Base-by-base conservation (phyloP, 2,888 invertebrate species). In the Drosophila nr. perissopoda region DNA sequence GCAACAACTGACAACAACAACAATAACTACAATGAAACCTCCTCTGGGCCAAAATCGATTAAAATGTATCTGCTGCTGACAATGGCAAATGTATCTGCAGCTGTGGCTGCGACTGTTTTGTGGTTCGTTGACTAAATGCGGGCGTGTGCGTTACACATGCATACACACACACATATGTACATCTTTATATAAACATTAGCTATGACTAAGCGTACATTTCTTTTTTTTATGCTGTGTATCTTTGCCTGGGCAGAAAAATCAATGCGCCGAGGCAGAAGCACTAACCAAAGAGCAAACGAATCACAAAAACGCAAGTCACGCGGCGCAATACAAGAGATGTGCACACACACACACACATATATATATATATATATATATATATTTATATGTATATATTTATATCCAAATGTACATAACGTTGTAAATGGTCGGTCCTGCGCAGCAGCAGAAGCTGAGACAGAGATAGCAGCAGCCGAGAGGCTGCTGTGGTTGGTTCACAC, bases 41-140 rank as follows among this genome's bases (percentile, higher is more conserved):
- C 18, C 29, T 40, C 56, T 57, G 40, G 40, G 29, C 52, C 64
- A 46, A 68, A 80, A 80, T 80, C 79, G 79, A 80, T 46, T 80
- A 73, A 74, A 74, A 70, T 79, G 70, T 71, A 73, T 74, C 74
- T 76, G 75, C 68, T 59, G 52, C 42, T 67, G 60, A 54, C 54
- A 62, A 36, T 53, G 68, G 40, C 61, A 77, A 83, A 74, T 83
- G 82, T 89, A 76, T 87, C 81, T 82, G 80, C 81, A 65, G 88
- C 83, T 86, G 90, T 70, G 62, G 73, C 86, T 70, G 82, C 74
- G 82, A 53, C 70, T 78, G 67, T 59, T 73, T 68, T 82, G 70
- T 90, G 89, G 87, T 88, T 88, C 89, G 86, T 83, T 87, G 88
- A 72, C 89, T 90, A 90, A 90, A 90, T 87, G 87, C 87, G 90